Conservation (phyloP, 2,888 invertebrate genomes). For the Platycheirus albimanus region DNA sequence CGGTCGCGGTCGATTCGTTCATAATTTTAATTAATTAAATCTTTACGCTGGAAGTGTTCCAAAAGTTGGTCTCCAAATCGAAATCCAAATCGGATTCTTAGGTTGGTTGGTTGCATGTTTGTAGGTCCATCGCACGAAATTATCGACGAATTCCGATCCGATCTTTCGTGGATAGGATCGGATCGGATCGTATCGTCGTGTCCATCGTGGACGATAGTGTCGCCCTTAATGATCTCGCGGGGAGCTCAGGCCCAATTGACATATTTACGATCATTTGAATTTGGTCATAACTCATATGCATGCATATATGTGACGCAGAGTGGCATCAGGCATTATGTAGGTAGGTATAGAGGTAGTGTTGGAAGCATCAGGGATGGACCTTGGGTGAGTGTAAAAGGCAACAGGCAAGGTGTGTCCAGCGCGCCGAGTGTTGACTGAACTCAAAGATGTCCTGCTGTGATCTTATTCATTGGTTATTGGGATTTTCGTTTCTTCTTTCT, state of each 20-base stretch:
- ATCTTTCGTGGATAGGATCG: no score
- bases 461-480: constrained; percentile 74
- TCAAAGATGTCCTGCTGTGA: constrained; percentile 74
- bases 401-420: constrained; percentile 73
- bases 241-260: constrained; percentile 61
- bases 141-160: constrained; percentile 68
- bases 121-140: constrained; percentile 40
- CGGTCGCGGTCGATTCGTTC: constrained; percentile 35
- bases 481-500: constrained; percentile 50
- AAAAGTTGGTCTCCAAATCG: constrained; percentile 20
- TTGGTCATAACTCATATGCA: constrained; percentile 69
- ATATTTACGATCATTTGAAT: constrained; percentile 74
- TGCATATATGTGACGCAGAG: constrained; percentile 53
- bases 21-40: constrained; percentile 74
- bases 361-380: constrained; percentile 78
- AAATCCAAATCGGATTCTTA: neutral
- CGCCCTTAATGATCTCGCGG: constrained; percentile 71
- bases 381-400: constrained; percentile 75
- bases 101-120: constrained; percentile 7
- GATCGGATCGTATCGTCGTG: no score
- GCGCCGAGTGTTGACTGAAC: constrained; percentile 73
- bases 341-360: neutral
- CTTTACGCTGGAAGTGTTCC: constrained; percentile 67
- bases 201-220: constrained; percentile 49
- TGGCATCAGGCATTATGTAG: no score